These are phyloP conservation scores for Emydocephalus ijimae DNA, from an alignment of 2,113 vertebrate species.

Conservation along the genomic window DNA sequence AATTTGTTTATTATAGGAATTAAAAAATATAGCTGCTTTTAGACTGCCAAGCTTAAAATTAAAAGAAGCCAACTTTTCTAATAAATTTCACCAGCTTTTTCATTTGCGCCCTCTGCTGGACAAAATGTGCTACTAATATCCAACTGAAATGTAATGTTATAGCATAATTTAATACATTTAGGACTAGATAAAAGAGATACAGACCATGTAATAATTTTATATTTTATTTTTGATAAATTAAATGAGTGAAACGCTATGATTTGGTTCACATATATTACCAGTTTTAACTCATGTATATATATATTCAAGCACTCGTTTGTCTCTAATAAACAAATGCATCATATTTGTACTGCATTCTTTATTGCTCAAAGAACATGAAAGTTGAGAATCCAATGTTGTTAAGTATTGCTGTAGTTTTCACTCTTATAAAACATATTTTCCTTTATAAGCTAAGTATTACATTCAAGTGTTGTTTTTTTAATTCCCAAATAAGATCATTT, in stretches of 20 bases:
- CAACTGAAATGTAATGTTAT: neutral
- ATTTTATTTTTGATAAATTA: neutral
- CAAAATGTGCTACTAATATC: neutral
- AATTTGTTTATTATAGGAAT: neutral
- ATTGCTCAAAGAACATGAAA: neutral
- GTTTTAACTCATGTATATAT: neutral
- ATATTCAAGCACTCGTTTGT: neutral
- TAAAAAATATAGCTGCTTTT: neutral
- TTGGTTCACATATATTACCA: neutral
- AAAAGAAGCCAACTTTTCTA: neutral
- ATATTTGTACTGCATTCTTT: neutral
- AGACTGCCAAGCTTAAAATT: neutral
- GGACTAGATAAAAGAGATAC: neutral
- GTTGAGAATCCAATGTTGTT: neutral
- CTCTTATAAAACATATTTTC: neutral
- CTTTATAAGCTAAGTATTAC: neutral
- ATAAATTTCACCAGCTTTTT: slow-evolving; percentile 39
- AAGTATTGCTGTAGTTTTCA: neutral
- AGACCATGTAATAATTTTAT: too few species aligned
- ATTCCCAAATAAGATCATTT: neutral
- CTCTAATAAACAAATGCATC: neutral
- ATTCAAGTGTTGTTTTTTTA: neutral
- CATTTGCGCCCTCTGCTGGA: slow-evolving; percentile 68
- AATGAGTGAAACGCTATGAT: rapidly evolving
- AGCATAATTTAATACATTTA: neutral